Evolutionary conservation across 2,888 invertebrate genomes (phyloP).

Genomic region (Protonemura montana): DNA sequence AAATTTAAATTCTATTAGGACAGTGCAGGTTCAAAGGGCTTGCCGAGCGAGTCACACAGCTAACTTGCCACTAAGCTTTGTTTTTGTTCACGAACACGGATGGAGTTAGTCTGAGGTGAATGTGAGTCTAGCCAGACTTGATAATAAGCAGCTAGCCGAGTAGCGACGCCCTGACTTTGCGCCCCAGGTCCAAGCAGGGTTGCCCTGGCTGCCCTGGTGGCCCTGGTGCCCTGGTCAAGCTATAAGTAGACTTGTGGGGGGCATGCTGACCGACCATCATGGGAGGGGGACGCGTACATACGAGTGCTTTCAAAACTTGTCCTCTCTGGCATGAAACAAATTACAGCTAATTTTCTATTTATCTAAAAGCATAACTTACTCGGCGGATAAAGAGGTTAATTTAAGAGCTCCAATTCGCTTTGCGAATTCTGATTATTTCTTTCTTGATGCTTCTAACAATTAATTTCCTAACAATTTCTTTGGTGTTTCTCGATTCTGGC

Average conservation of each 20-base stretch:
- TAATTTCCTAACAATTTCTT: too few relatives aligned
- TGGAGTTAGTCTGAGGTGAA: not conserved
- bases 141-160: not conserved
- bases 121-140: not conserved
- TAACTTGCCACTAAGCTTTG: not conserved
- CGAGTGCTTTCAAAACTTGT: not conserved
- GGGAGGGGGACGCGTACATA: not conserved
- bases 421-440: not conserved
- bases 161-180: not conserved
- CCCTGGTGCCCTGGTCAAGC: not conserved
- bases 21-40: conserved; percentile 31
- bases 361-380: not conserved
- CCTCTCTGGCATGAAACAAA: not conserved
- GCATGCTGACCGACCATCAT: not conserved
- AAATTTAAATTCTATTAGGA: conserved; percentile 31
- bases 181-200: not conserved
- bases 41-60: not conserved
- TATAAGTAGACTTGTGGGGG: not conserved
- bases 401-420: not conserved
- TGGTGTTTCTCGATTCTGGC: not conserved
- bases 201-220: not conserved
- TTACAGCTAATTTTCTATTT: not conserved
- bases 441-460: not conserved
- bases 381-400: not conserved
- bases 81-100: not conserved